Percentiles rank a stretch among this genome's conserved stretches.
Conservation (phyloP, 2,888 invertebrate species). For the Beris morrisii region DNA sequence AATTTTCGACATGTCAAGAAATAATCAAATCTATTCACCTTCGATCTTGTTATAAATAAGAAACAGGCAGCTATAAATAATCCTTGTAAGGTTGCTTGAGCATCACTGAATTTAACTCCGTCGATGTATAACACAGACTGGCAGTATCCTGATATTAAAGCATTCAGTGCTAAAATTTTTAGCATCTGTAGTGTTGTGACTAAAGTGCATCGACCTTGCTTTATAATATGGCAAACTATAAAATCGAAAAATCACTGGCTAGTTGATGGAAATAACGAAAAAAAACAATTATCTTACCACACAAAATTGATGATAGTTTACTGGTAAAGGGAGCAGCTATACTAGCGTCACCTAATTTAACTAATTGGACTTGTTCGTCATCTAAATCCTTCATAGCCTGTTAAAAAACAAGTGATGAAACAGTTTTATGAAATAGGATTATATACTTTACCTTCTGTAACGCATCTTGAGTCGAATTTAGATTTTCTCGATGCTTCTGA, state of each 20-base stretch:
- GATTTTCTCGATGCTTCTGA: constrained; percentile 50
- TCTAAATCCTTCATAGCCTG: constrained; percentile 79
- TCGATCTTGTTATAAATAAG: constrained; percentile 95
- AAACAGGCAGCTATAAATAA: constrained; percentile 95
- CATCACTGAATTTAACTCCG: constrained; percentile 96
- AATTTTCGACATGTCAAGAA: constrained; percentile 2
- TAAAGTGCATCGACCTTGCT: constrained; percentile 97
- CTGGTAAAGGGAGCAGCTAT: constrained; percentile 99
- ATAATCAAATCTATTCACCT: constrained; percentile 61
- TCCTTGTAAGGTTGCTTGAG: constrained; percentile 97
- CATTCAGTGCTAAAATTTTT: constrained; percentile 97
- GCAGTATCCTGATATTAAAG: constrained; percentile 95
- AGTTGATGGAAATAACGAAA: background rate
- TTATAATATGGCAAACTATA: constrained; percentile 97
- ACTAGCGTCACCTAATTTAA: constrained; percentile 96
- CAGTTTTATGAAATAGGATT: background rate
- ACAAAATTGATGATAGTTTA: constrained; percentile 91
- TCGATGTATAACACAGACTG: constrained; percentile 98
- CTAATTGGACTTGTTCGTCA: constrained; percentile 84
- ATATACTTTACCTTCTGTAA: constrained; percentile 44
- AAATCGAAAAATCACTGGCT: constrained; percentile 40
- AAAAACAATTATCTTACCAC: constrained; percentile 71
- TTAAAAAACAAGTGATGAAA: background rate
- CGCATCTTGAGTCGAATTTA: constrained; percentile 49
- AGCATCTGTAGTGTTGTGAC: constrained; percentile 99